Conservation (phyloP, 2,113 vertebrate genomes). For the Pachypanchax playfairii region DNA sequence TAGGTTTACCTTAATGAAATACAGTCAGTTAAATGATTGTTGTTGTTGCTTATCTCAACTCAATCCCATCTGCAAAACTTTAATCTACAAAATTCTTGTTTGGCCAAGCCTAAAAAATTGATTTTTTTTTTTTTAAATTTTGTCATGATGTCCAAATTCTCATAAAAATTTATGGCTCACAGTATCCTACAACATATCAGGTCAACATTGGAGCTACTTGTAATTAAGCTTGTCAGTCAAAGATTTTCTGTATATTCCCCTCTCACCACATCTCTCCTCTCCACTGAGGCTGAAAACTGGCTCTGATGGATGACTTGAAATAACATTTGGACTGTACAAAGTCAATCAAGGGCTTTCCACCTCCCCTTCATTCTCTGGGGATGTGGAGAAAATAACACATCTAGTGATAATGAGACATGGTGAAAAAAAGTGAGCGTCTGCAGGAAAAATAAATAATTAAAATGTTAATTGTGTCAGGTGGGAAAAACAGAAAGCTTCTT, state of each 20-base stretch:
- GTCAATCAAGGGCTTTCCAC: neutral
- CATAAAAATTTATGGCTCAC: too few relatives aligned
- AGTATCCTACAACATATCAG: neutral
- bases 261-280: conserved; percentile 31
- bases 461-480: conserved; percentile 2
- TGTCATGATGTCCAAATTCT: too few relatives aligned
- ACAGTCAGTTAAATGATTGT: too few relatives aligned
- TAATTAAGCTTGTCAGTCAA: conserved; percentile 54
- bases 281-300: conserved; percentile 21
- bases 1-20: too few relatives aligned
- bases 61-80: too few relatives aligned
- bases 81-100: too few relatives aligned
- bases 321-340: conserved; percentile 49
- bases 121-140: too few relatives aligned
- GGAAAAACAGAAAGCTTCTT: neutral
- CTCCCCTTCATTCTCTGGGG: conserved; percentile 20
- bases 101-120: too few relatives aligned
- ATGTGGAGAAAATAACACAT: conserved; percentile 17
- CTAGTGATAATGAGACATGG: conserved; percentile 6
- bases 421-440: neutral
- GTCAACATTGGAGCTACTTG: neutral
- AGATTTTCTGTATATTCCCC: conserved; percentile 29
- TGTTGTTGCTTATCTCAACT: too few relatives aligned
- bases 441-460: neutral
- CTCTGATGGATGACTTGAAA: conserved; percentile 61